Base-by-base conservation (phyloP, 2,888 invertebrate genomes). In the Timandra comae region DNA sequence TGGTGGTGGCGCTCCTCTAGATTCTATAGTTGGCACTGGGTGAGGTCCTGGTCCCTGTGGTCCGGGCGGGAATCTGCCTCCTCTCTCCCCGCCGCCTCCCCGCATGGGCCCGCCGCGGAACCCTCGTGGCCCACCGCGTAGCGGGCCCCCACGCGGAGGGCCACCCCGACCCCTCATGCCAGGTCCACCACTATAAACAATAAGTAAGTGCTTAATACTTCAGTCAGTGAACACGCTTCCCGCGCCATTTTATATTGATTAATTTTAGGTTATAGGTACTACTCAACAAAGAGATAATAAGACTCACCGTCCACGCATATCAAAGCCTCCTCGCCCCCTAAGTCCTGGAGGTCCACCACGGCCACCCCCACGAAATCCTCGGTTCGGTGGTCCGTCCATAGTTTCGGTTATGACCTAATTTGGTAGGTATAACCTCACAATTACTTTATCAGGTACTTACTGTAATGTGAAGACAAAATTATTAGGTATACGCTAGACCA, bases 41-140 rank as follows among this genome's bases (percentile, higher is more conserved):
- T 85, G 85, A 3, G 85, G 84, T 3, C 85, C 85, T 0, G 85
- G 85, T 0, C 84, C 85, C 41, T 81, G 84, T 0, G 84, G 84
- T 1, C 80, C 80, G 0, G 77, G 79, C 2, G 74, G 76, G 41
- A 84, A 84, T 6, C 84, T 70, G 0, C 80, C 80, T n/a, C 84
- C 73, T 23, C 79, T 63, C 3, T 76, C 82, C 1, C 78, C 81
- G n/a, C 78, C 79, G 5, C 71, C 71, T 11, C 81, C 81, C 7
- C 84, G 69, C 79, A 80, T 80, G 0, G 79, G 80, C 0, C 74
- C 80, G 2, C 81, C 84, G 7, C 82, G 72, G 35, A 79, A 82
- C 0, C 82, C 82, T 25, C 84, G 64, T 5, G 81, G 81, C 0
- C 77, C 80, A 2, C 81, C 81, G 25, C 81, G 75, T 35, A 67